Percentiles rank a stretch among this genome's conserved stretches.
phyloP scores from a whole-genome alignment of 92 coral and sea anemone species.

The Palythoa grandis region DNA sequence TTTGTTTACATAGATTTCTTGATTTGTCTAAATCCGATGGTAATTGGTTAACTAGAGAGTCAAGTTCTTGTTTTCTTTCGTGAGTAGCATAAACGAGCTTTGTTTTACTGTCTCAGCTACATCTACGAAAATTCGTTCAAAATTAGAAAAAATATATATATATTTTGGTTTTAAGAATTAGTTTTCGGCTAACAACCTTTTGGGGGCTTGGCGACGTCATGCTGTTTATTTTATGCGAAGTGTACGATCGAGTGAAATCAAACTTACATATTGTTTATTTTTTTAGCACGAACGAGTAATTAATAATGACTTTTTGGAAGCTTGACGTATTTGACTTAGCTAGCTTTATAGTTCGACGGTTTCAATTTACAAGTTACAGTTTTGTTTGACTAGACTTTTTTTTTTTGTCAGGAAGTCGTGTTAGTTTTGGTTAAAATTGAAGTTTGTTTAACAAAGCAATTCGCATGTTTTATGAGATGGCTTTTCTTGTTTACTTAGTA shows the following conservation, averaged over 20 bases:
- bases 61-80: not conserved
- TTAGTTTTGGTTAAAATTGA: conserved; percentile 1
- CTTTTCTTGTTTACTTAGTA: conserved; percentile 27
- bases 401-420: not conserved
- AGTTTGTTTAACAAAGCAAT: conserved; percentile 42
- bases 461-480: conserved; percentile 4
- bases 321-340: conserved; percentile 1
- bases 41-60: conserved; percentile 11
- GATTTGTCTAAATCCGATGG: conserved; percentile 7
- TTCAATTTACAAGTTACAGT: not conserved
- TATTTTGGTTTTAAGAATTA: not conserved
- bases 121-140: not conserved
- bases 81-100: not conserved
- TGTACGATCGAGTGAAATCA: not conserved
- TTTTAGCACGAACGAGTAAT: conserved; percentile 13
- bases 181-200: not conserved
- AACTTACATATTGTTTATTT: conserved; percentile 6
- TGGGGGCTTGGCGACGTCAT: conserved; percentile 15
- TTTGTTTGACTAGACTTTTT: not conserved
- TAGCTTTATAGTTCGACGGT: not conserved
- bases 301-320: conserved; percentile 15
- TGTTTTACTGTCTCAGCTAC: not conserved
- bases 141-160: not conserved
- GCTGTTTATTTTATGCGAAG: conserved; percentile 13
- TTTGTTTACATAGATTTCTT: conserved; percentile 20